Evolutionary conservation across 35 echinoderm and acorn worm species (phyloP).

Genomic region (Lytechinus pictus): DNA sequence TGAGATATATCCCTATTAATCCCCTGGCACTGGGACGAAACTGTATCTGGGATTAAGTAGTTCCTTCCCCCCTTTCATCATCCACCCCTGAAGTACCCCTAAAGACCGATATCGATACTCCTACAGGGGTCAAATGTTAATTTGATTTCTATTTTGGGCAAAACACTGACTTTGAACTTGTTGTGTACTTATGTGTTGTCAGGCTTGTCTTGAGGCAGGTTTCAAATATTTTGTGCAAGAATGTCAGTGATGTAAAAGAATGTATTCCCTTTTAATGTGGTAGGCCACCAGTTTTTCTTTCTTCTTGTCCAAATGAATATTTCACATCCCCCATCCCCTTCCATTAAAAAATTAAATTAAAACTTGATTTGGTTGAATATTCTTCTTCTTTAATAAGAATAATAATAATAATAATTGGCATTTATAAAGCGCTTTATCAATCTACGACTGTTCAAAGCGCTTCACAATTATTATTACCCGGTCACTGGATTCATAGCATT

Average conservation of each 20-base stretch:
- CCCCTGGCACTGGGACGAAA: neutral
- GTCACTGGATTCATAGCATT: too few species aligned
- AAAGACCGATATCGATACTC: neutral
- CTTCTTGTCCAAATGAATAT: too few species aligned
- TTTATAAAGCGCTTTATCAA: too few species aligned
- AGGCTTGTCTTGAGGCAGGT: neutral
- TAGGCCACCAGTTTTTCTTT: too few species aligned
- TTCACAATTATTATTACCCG: too few species aligned
- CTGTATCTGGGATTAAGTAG: neutral
- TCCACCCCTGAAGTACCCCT: neutral
- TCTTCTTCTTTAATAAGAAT: too few species aligned
- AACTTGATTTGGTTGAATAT: too few species aligned
- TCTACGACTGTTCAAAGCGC: too few species aligned
- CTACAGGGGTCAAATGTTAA: neutral
- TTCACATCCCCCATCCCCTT: too few species aligned
- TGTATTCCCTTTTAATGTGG: too few species aligned
- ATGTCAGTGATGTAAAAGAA: neutral
- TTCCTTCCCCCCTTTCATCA: neutral
- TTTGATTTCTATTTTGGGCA: neutral
- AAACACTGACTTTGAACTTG: neutral
- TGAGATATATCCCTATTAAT: neutral
- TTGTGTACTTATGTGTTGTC: neutral
- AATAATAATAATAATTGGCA: too few species aligned
- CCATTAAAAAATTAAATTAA: too few species aligned
- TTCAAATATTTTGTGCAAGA: neutral